Evolutionary conservation across 2,113 vertebrate genomes (phyloP).

Genomic region (Austrofundulus limnaeus): DNA sequence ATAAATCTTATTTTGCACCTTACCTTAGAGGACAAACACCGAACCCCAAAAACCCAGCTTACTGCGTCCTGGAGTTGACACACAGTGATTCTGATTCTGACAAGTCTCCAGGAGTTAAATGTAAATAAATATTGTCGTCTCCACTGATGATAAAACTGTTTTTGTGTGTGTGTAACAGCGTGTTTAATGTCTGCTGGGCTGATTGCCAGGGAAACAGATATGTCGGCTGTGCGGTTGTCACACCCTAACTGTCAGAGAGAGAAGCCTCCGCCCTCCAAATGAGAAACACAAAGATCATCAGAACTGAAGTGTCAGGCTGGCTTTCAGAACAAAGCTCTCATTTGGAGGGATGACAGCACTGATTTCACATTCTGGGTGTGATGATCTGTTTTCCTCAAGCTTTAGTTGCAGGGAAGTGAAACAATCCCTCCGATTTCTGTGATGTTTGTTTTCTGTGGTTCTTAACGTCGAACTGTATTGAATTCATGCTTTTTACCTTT

Average conservation of each 20-base stretch:
- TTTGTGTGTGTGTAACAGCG: slow-evolving; percentile 5
- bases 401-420: neutral
- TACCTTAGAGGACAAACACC: neutral
- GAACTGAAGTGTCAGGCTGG: slow-evolving; percentile 30
- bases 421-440: slow-evolving; percentile 9
- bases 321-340: slow-evolving; percentile 45
- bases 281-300: slow-evolving; percentile 43
- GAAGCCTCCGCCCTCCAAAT: slow-evolving; percentile 51
- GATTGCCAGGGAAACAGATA: slow-evolving; percentile 39
- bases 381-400: slow-evolving; percentile 14
- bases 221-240: slow-evolving; percentile 43
- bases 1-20: neutral
- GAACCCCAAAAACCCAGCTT: neutral
- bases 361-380: slow-evolving; percentile 33
- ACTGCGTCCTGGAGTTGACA: neutral
- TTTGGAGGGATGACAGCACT: slow-evolving; percentile 22
- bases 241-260: slow-evolving; percentile 54
- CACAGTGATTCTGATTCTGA: neutral
- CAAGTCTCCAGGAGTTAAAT: neutral
- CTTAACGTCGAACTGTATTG: neutral
- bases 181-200: slow-evolving; percentile 1
- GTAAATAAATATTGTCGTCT: slow-evolving; percentile 8
- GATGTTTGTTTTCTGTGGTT: neutral
- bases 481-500: neutral
- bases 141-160: neutral